Evolutionary conservation across 2,888 invertebrate genomes (phyloP), one percentile per base, ranked within the genome.

Genomic region (Macrosiphum euphorbiae): DNA sequence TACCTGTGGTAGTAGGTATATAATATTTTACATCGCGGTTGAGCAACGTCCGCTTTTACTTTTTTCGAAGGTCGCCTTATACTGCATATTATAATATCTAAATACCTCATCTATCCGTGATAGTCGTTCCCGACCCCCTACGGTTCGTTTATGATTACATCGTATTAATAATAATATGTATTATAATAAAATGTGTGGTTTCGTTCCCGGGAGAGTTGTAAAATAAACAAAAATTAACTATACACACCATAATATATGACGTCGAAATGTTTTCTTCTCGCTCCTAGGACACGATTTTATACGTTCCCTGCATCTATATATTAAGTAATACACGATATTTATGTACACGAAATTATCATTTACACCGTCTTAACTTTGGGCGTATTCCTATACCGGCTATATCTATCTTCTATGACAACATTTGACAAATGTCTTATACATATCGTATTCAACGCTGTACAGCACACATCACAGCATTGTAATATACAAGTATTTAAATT

Each of bases 31-130:
- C 28, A 85, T 85, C 26, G 5, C 44, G 26, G 44, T 44, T 47
- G 47, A 47, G n/a, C 67, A n/a, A 67, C 91, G 35, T 61, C 67
- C 47, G 61, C 50, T 92, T 87, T 92, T 92, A 87, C 87, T 92
- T 87, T 61, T 91, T 91, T 41, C 35, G 55, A 87, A 87, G 61
- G 87, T 92, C 47, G 35, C 20, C 20, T 41, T 35, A 52, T 52
- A 78, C 78, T 78, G 20, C 20, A 35, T 35, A 78, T 47, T 35
- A 78, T 78, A 78, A 78, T 78, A 78, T 41, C 78, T 78, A 26
- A 26, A 58, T 26, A 35, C 78, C 20, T 78, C 78, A 78, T 78
- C 78, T 78, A 78, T 78, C 78, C 20, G 35, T 35, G 8, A 78
- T 78, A 78, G 35, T 35, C 35, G 35, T 35, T 78, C 78, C 35